A percentile compares a stretch with the other conserved stretches of the same genome.
Conservation (phyloP, 2,888 invertebrate genomes). For the Dilophus febrilis region DNA sequence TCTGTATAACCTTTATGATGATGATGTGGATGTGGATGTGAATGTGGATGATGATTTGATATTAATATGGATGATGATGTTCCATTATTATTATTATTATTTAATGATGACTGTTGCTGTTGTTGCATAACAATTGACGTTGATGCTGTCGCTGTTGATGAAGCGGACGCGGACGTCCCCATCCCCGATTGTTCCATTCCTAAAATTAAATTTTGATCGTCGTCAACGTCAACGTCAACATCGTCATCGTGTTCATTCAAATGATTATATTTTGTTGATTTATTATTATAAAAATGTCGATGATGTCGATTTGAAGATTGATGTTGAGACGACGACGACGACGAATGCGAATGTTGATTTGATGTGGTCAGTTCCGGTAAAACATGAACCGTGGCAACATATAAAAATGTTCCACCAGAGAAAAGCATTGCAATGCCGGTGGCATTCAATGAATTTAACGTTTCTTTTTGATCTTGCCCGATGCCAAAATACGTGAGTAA, state of each 20-base stretch:
- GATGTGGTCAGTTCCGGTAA: conserved; percentile 76
- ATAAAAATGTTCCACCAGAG: conserved; percentile 96
- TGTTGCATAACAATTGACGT: conserved; percentile 13
- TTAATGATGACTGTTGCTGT: conserved; percentile 15
- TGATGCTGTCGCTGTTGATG: conserved; percentile 9
- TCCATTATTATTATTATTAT: conserved; percentile 12
- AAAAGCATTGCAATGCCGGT: conserved; percentile 97
- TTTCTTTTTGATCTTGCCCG: conserved; percentile 84
- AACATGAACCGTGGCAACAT: conserved; percentile 97
- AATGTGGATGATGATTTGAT: conserved; percentile 16
- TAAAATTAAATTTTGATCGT: conserved; percentile 11
- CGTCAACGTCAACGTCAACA: conserved; percentile 12
- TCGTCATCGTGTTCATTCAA: too few relatives aligned
- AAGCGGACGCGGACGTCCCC: conserved; percentile 26
- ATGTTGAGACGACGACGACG: conserved; percentile 19
- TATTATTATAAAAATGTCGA: conserved; percentile 9
- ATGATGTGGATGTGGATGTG: conserved; percentile 19
- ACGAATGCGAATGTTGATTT: conserved; percentile 19
- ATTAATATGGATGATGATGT: too few relatives aligned
- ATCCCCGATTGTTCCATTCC: conserved; percentile 17
- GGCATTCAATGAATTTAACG: conserved; percentile 72
- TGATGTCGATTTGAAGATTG: conserved; percentile 24
- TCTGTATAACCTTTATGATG: conserved; percentile 25
- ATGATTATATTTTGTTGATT: too few relatives aligned
- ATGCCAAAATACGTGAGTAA: conserved; percentile 86